Percentiles rank a stretch among this genome's conserved stretches.
Evolutionary conservation across 2,113 vertebrate genomes (phyloP).

Genomic region (Leptocoma aspasia): DNA sequence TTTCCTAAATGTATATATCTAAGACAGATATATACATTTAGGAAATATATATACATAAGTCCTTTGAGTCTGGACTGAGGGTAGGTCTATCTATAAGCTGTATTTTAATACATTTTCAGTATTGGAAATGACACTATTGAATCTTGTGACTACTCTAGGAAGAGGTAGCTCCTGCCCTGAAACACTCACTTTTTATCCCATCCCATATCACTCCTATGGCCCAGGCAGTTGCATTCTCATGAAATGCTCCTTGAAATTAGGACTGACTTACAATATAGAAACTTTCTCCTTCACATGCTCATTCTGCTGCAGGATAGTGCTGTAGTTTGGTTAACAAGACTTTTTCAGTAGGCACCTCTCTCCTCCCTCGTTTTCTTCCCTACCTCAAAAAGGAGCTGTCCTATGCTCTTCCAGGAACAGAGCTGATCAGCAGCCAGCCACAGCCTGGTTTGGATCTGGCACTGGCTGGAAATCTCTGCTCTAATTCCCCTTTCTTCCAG

Average conservation of each 20-base stretch:
- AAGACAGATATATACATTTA: no score
- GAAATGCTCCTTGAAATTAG: background rate
- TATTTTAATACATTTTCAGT: background rate
- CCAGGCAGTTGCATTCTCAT: background rate
- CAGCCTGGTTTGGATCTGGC: background rate
- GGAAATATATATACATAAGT: no score
- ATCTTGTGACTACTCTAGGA: background rate
- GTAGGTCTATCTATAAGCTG: background rate
- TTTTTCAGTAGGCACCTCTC: background rate
- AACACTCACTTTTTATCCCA: background rate
- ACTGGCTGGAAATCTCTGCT: background rate
- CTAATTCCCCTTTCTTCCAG: background rate
- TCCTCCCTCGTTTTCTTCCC: background rate
- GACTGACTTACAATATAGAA: background rate
- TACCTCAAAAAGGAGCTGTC: background rate
- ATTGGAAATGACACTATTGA: background rate
- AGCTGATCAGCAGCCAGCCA: background rate
- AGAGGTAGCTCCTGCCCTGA: background rate
- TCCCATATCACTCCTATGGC: background rate
- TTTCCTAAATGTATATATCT: background rate
- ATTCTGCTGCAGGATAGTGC: background rate
- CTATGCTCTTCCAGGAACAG: background rate
- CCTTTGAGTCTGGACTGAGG: background rate
- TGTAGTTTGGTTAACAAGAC: background rate
- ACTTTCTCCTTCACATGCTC: background rate